phyloP scores from a whole-genome alignment of 2,888 invertebrate genomes.

The Willowsia nigromaculata region DNA sequence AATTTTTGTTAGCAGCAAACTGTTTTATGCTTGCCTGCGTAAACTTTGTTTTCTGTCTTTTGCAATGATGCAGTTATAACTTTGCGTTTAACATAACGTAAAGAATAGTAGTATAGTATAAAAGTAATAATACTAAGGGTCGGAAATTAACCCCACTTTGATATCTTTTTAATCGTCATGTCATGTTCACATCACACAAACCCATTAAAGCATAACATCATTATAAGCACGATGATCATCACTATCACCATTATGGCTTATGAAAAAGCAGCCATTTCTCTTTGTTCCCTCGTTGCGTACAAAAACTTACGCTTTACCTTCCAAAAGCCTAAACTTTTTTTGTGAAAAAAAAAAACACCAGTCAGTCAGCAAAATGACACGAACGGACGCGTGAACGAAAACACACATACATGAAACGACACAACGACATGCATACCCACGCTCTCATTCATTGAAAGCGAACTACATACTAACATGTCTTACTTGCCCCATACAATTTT shows the following conservation, averaged over 20 bases:
- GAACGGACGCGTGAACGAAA: not conserved
- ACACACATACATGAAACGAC: not conserved
- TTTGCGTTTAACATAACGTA: not conserved
- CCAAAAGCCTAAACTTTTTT: not conserved
- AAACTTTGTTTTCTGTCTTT: not conserved
- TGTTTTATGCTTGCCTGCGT: not conserved
- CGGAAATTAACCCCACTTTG: conserved; percentile 50
- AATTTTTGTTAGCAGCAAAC: not conserved
- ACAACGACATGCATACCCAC: not conserved
- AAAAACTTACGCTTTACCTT: not conserved
- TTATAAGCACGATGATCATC: not conserved
- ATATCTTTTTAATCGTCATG: conserved; percentile 53
- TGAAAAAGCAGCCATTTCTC: not conserved
- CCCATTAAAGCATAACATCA: conserved; percentile 41
- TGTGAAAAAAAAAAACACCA: not conserved
- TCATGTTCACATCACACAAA: conserved; percentile 44
- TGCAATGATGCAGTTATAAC: not conserved
- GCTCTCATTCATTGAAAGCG: not conserved
- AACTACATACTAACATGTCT: not conserved
- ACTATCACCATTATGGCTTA: not conserved
- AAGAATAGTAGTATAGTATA: not conserved
- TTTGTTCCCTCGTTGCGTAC: not conserved
- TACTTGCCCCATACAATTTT: not conserved
- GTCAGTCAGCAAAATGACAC: not conserved
- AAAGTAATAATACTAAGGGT: conserved; percentile 32